phyloP scores from a whole-genome alignment of 2,113 vertebrate genomes.

The Tragelaphus imberbis region DNA sequence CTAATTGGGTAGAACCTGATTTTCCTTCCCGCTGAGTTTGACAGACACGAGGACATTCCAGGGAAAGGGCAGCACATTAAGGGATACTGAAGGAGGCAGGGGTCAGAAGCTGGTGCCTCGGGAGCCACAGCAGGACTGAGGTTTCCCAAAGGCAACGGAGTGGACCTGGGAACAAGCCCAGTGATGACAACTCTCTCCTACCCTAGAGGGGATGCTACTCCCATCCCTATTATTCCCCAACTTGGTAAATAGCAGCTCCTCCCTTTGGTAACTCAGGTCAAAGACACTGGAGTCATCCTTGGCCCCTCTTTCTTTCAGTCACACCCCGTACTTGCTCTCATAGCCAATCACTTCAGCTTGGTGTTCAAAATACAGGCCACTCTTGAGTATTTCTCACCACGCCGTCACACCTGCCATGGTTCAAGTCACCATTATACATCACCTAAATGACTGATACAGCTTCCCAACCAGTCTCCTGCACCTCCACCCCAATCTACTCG shows the following conservation, averaged over 20 bases:
- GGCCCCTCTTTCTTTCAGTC: neutral
- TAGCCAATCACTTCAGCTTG: neutral
- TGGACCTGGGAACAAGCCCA: neutral
- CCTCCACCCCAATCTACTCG: neutral
- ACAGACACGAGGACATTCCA: slow-evolving; percentile 47
- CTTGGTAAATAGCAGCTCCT: neutral
- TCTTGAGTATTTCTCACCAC: neutral
- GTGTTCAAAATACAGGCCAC: neutral
- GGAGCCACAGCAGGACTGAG: neutral
- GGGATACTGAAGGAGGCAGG: neutral
- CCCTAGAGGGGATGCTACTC: neutral
- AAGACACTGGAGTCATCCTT: neutral
- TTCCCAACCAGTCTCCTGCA: neutral
- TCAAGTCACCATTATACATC: neutral
- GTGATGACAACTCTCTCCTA: neutral
- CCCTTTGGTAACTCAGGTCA: neutral
- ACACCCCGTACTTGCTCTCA: neutral
- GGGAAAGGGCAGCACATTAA: neutral
- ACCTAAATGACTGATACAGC: neutral
- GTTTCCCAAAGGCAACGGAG: neutral
- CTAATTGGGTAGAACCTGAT: slow-evolving; percentile 72
- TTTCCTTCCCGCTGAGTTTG: slow-evolving; percentile 55
- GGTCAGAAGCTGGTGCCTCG: neutral
- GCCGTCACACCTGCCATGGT: neutral
- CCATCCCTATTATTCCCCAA: fast-evolving